phyloP scores from a whole-genome alignment of 1,140 invertebrate species.

The Bombus terrestris region DNA sequence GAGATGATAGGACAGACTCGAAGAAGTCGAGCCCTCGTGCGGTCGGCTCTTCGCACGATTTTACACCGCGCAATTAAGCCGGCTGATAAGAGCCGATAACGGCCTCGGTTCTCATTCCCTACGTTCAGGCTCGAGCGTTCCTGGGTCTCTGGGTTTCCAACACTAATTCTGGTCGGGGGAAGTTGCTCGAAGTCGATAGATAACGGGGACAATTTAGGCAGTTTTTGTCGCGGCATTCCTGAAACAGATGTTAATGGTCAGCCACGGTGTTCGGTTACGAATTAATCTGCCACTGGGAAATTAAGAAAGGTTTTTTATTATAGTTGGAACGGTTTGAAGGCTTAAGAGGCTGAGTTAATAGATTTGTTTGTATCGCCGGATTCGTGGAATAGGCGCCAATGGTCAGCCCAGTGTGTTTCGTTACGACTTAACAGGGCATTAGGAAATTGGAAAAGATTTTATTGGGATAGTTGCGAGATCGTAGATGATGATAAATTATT shows the following conservation, averaged over 20 bases:
- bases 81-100: constrained; percentile 38
- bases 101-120: neutral
- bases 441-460: too few relatives aligned
- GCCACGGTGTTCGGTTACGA: neutral
- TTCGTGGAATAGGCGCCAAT: too few relatives aligned
- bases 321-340: neutral
- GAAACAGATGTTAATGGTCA: constrained; percentile 38
- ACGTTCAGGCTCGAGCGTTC: neutral
- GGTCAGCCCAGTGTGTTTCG: too few relatives aligned
- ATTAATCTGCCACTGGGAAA: constrained; percentile 14
- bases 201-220: constrained; percentile 2
- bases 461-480: too few relatives aligned
- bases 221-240: constrained; percentile 9
- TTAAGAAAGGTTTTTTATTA: neutral
- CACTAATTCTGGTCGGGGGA: neutral
- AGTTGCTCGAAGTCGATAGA: constrained; percentile 3
- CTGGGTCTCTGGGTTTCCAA: neutral
- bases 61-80: constrained; percentile 44
- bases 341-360: too few relatives aligned
- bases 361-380: too few relatives aligned
- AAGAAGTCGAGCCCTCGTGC: neutral
- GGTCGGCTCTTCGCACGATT: constrained; percentile 23
- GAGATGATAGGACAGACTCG: neutral
- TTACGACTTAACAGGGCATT: too few relatives aligned
- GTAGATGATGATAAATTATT: too few relatives aligned